Evolutionary conservation across 2,888 invertebrate species (phyloP), one percentile per base, ranked within the genome.

Genomic region (Thera obeliscata): DNA sequence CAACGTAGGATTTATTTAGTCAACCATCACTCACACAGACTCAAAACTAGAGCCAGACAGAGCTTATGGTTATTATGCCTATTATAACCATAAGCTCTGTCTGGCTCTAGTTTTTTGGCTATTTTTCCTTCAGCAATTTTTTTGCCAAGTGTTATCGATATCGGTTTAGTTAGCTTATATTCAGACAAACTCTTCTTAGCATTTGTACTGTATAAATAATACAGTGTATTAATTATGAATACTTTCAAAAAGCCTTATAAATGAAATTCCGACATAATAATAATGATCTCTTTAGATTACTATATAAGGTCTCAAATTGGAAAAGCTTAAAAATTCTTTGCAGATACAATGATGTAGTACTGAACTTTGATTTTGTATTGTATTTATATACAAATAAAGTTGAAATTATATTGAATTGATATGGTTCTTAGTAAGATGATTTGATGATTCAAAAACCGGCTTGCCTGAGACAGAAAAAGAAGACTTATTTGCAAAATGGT

Each of bases 401-500:
- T 8, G 1, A 50, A 52, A 56, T 56, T 56, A n/a, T 7, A 56
- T 50, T 48, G n/a, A 41, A 41, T 2, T 56, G 49, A 5, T 4
- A 1, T 7, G 8, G 12, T 35, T 6, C 8, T 56, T 50, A 46
- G 7, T 4, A 61, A 61, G 41, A 3, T 7, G 50, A 41, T 55
- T 57, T 52, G 55, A 68, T 64, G 64, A 46, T 48, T 69, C 33
- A 67, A 72, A 50, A 81, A 79, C 81, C 69, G 64, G 62, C 48
- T 56, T 11, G 54, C 7, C 43, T 58, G 55, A 61, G 66, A 75
- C 71, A 74, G 70, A 77, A 79, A 79, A 74, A 75, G 57, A 71
- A 35, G 55, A 69, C 38, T 2, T 64, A 72, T 71, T 78, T 78
- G 76, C 73, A 71, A 77, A 78, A 72, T 52, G 52, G 22, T 66